Conservation (phyloP, 1,140 invertebrate genomes). For the Drosophila erecta region DNA sequence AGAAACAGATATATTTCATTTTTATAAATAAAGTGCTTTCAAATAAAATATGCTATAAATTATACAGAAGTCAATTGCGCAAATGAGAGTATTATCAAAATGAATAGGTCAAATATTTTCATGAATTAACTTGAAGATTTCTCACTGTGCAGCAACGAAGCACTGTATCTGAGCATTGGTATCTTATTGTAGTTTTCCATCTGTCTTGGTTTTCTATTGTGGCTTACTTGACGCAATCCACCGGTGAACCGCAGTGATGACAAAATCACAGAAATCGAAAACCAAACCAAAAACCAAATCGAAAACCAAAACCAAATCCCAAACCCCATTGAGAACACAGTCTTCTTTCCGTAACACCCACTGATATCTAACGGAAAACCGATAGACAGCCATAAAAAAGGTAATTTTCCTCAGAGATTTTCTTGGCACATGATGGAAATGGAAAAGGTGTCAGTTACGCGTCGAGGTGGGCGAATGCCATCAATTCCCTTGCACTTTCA, state of each 20-base stretch:
- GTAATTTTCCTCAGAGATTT: constrained; percentile 37
- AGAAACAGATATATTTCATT: background rate
- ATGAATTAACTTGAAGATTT: background rate
- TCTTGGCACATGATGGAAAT: constrained; percentile 6
- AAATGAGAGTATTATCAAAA: too few species aligned
- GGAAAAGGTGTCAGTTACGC: constrained; percentile 32
- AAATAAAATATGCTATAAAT: too few species aligned
- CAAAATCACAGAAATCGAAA: constrained; percentile 46
- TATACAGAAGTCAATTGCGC: too few species aligned
- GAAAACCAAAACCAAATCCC: too few species aligned
- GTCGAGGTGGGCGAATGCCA: constrained; percentile 37
- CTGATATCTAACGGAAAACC: constrained; percentile 25
- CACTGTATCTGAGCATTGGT: constrained; percentile 27
- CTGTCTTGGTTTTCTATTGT: constrained; percentile 30
- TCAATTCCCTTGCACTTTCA: constrained; percentile 62
- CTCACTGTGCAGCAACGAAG: constrained; percentile 4
- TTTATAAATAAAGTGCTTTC: too few species aligned
- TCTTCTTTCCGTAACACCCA: constrained; percentile 20
- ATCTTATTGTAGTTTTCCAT: constrained; percentile 27
- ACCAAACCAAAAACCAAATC: constrained; percentile 12
- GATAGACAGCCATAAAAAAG: constrained; percentile 16
- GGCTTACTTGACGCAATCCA: constrained; percentile 71
- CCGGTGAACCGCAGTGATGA: constrained; percentile 59
- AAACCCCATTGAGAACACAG: constrained; percentile 52
- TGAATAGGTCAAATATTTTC: too few species aligned